These are phyloP conservation scores for Telmatochromis sp. DNA, from an alignment of 2,113 vertebrate genomes.

Conservation along the genomic window DNA sequence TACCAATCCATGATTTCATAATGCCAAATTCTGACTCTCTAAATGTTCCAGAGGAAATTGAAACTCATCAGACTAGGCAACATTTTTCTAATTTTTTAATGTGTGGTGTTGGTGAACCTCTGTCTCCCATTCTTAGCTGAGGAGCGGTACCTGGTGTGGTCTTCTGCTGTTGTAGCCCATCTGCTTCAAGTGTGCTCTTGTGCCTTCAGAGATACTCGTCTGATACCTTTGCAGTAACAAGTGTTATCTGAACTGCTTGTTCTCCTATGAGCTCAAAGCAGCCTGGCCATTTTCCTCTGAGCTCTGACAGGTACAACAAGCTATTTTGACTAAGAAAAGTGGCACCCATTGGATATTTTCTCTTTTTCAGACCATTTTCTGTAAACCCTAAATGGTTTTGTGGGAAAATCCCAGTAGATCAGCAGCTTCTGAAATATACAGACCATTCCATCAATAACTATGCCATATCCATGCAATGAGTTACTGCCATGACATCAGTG, in stretches of 20 bases:
- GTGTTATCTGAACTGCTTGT: background rate
- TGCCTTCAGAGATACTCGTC: background rate
- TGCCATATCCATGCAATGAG: background rate
- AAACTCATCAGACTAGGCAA: background rate
- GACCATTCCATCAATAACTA: background rate
- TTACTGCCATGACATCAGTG: background rate
- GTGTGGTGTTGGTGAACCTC: background rate
- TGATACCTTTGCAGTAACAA: background rate
- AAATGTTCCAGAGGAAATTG: background rate
- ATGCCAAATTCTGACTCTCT: background rate
- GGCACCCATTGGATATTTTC: background rate
- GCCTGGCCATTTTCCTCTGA: background rate
- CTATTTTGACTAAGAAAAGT: background rate
- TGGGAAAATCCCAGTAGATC: background rate
- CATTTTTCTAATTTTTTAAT: background rate
- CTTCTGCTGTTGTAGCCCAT: background rate
- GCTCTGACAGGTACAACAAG: background rate
- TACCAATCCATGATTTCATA: background rate
- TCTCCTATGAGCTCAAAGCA: background rate
- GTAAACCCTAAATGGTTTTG: background rate
- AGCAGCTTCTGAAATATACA: background rate
- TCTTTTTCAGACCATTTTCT: background rate
- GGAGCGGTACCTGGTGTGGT: background rate
- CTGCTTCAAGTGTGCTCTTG: background rate
- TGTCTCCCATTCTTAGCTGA: background rate